A percentile compares a stretch with the other conserved stretches of the same genome.
These are phyloP conservation scores for Dendrocincla tyrannina DNA, from an alignment of 2,797 vertebrate species.

Conservation along the genomic window DNA sequence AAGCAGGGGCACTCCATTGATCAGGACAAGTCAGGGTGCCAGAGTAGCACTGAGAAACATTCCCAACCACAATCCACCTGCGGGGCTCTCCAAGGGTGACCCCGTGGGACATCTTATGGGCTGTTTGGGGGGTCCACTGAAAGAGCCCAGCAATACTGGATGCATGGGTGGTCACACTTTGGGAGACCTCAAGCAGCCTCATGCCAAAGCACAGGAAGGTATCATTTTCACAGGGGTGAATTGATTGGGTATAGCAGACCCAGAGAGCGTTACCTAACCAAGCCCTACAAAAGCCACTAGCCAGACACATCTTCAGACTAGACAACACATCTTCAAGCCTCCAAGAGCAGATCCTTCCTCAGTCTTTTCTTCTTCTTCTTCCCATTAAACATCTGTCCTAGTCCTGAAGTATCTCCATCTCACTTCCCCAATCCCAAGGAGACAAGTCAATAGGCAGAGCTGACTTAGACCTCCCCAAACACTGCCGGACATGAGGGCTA, in stretches of 20 bases:
- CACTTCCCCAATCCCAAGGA: not conserved
- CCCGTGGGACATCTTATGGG: not conserved
- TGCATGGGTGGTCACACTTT: not conserved
- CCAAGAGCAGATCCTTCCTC: not conserved
- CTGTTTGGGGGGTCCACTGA: not conserved
- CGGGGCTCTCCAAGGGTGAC: not conserved
- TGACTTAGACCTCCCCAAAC: not conserved
- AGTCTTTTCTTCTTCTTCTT: not conserved
- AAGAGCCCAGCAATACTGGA: not conserved
- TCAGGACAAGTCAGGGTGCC: not conserved
- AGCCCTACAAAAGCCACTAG: not conserved
- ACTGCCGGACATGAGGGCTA: not conserved
- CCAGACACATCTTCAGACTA: too few relatives aligned
- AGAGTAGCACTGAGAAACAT: not conserved
- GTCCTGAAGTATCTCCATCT: not conserved
- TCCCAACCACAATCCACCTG: fast-evolving
- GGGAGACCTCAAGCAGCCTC: not conserved
- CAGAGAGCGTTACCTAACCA: not conserved
- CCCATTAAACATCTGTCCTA: not conserved
- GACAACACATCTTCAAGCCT: fast-evolving
- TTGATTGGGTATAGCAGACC: not conserved
- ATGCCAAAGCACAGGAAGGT: not conserved
- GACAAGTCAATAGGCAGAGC: not conserved
- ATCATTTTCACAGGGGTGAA: not conserved
- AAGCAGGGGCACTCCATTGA: not conserved